phyloP scores from a whole-genome alignment of 2,888 invertebrate species.

The Andricus quercusramuli region DNA sequence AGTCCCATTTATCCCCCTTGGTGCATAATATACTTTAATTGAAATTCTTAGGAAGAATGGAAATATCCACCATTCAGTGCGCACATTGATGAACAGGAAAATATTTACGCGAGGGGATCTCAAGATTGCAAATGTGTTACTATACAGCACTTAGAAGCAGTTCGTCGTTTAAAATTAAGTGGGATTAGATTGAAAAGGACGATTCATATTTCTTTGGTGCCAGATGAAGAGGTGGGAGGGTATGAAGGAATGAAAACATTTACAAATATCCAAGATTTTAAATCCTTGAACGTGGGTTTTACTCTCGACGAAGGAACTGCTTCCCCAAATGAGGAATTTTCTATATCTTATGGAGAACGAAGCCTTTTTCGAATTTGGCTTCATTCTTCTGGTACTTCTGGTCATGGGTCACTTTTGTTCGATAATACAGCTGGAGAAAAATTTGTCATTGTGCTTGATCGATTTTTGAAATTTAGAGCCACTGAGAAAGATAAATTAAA shows the following conservation, averaged over 20 bases:
- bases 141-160: conserved; percentile 89
- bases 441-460: conserved; percentile 82
- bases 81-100: conserved; percentile 90
- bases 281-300: conserved; percentile 87
- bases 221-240: conserved; percentile 90
- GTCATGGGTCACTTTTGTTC: conserved; percentile 88
- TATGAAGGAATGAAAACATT: conserved; percentile 86
- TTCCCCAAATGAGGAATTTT: conserved; percentile 65
- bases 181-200: conserved; percentile 83
- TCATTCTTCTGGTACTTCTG: conserved; percentile 85
- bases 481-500: conserved; percentile 81
- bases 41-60: conserved; percentile 89
- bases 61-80: conserved; percentile 93
- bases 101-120: conserved; percentile 87
- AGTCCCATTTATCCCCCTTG: no score
- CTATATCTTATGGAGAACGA: conserved; percentile 80
- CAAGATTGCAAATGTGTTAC: conserved; percentile 93
- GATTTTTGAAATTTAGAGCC: conserved; percentile 84
- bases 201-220: conserved; percentile 87
- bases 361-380: conserved; percentile 85
- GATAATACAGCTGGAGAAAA: conserved; percentile 88
- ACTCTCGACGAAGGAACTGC: conserved; percentile 87
- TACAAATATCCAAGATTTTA: conserved; percentile 84
- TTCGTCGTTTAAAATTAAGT: conserved; percentile 83
- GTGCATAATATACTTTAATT: not conserved